Conservation (phyloP, 2,888 invertebrate species). For the Euclidia mi region DNA sequence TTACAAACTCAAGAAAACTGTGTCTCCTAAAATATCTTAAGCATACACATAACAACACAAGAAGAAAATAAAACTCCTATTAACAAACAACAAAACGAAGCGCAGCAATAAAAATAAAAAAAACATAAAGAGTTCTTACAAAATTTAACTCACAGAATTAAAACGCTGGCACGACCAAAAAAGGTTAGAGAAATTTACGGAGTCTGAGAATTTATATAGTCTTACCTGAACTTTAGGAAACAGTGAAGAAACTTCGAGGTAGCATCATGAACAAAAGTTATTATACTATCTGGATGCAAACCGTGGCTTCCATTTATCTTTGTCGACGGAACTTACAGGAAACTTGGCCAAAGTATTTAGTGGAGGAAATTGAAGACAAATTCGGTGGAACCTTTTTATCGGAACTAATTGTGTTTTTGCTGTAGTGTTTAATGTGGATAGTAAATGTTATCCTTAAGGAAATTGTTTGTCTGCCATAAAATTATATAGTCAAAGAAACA, state of each 20-base stretch:
- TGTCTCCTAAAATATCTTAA: too few species aligned
- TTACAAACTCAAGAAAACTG: too few species aligned
- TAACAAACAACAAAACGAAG: conserved; percentile 28
- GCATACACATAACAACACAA: neutral
- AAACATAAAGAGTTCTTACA: conserved; percentile 29
- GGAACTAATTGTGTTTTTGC: conserved; percentile 56
- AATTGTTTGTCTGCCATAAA: too few species aligned
- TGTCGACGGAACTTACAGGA: conserved; percentile 69
- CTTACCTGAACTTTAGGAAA: conserved; percentile 65
- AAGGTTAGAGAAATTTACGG: conserved; percentile 47
- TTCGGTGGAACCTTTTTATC: conserved; percentile 61
- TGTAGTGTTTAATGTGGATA: conserved; percentile 9
- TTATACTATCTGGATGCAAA: conserved; percentile 78
- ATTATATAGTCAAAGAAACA: too few species aligned
- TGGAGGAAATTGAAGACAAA: conserved; percentile 74
- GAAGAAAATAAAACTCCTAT: conserved; percentile 14
- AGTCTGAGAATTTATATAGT: conserved; percentile 67
- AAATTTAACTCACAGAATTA: conserved; percentile 48
- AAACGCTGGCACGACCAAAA: conserved; percentile 57
- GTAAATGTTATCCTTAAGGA: too few species aligned
- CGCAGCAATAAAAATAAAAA: conserved; percentile 25
- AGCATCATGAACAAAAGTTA: conserved; percentile 73
- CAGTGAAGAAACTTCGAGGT: conserved; percentile 54
- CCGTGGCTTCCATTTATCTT: conserved; percentile 74
- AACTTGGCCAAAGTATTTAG: conserved; percentile 71